phyloP scores from a whole-genome alignment of 2,888 invertebrate species.

The Geotrupes spiniger region DNA sequence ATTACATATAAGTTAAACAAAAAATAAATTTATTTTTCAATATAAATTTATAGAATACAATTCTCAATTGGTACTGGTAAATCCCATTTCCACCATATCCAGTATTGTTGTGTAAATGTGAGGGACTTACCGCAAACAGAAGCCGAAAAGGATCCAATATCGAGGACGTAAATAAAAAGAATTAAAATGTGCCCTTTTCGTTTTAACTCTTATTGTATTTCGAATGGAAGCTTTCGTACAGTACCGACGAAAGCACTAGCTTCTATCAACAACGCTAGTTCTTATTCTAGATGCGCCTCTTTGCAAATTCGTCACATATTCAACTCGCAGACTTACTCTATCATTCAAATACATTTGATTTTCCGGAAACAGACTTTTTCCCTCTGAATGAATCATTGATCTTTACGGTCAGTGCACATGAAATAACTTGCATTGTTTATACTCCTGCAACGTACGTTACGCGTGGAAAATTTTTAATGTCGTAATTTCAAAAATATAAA shows the following conservation, averaged over 20 bases:
- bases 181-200: not conserved
- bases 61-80: no score
- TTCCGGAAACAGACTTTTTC: slow-evolving; percentile 24
- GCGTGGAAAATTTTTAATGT: not conserved
- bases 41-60: no score
- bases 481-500: no score
- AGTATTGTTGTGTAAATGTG: no score
- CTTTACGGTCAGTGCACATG: slow-evolving; percentile 26
- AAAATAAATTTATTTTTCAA: no score
- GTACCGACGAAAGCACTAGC: not conserved
- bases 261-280: not conserved
- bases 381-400: slow-evolving; percentile 24
- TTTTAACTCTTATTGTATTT: slow-evolving; percentile 1
- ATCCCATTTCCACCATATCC: no score
- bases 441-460: slow-evolving; percentile 1
- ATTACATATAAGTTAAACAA: no score
- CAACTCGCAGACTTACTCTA: slow-evolving; percentile 21
- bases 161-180: not conserved
- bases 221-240: not conserved
- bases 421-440: slow-evolving; percentile 23
- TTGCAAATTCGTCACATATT: slow-evolving; percentile 20
- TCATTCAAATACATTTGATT: slow-evolving; percentile 23
- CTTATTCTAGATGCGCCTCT: slow-evolving; percentile 6
- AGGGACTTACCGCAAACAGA: slow-evolving; percentile 22
- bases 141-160: slow-evolving; percentile 1